Evolutionary conservation across 1,140 invertebrate genomes (phyloP).

Genomic region (Luehdorfia chinensis): DNA sequence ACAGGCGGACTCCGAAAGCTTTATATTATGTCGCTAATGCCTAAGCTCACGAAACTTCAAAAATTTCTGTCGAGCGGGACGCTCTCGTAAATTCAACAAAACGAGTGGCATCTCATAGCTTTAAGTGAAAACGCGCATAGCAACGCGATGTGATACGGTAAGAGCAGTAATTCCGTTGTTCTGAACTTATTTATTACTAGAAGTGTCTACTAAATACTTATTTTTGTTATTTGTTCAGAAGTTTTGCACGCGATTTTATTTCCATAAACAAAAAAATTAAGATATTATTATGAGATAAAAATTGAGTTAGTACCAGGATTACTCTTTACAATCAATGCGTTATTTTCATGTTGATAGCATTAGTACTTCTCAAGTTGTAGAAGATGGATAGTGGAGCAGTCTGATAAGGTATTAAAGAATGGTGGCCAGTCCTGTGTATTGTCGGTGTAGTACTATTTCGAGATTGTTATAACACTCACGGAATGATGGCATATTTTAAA

Average conservation of each 20-base stretch:
- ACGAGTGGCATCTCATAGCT: constrained; percentile 4
- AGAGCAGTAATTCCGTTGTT: constrained; percentile 6
- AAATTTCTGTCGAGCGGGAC: constrained; percentile 9
- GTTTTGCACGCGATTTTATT: not conserved
- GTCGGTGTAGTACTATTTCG: too few species aligned
- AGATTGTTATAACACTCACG: too few species aligned
- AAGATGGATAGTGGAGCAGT: too few species aligned
- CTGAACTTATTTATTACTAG: not conserved
- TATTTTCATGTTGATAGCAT: too few species aligned
- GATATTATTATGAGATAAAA: too few species aligned
- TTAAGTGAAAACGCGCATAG: constrained; percentile 15
- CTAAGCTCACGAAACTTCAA: constrained; percentile 10
- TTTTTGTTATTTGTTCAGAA: not conserved
- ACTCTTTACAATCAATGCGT: too few species aligned
- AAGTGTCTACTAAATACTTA: not conserved
- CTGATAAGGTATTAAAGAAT: too few species aligned
- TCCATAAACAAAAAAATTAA: not conserved
- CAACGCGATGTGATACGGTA: constrained; percentile 10
- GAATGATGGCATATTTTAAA: too few species aligned
- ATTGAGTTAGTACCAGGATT: too few species aligned
- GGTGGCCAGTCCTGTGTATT: too few species aligned
- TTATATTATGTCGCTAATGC: constrained; percentile 5
- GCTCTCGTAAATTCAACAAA: constrained; percentile 15
- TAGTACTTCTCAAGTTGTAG: too few species aligned
- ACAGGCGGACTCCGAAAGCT: constrained; percentile 7